Evolutionary conservation across 2,888 invertebrate species (phyloP), one percentile per base, ranked within the genome.

Genomic region (Scrobipalpa costella): DNA sequence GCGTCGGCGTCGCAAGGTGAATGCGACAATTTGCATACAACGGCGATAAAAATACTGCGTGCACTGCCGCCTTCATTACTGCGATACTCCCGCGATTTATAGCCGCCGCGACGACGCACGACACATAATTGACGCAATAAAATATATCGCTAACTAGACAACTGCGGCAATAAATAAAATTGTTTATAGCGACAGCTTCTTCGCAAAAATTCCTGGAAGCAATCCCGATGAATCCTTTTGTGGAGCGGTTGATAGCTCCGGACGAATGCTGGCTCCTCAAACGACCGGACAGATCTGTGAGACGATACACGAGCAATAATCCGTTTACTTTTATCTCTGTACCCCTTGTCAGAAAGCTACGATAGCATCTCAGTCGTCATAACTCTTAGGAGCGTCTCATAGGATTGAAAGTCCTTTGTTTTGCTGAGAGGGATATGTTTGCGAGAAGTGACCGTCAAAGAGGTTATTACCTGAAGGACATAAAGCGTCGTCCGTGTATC

Each of bases 401-500:
- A 84, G 62, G 67, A 74, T 69, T 65, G 13, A 75, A 44, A 66
- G 17, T 69, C 0, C 44, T 0, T 1, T 5, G 59, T 36, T 15
- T 15, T 5, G 9, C 19, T 21, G 52, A 33, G n/a, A 9, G 9
- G 9, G 17, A 44, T 63, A 63, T 67, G 49, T 40, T 69, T 62
- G 80, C 60, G 17, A 70, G 72, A 73, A 72, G 72, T 82, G 85
- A 84, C 84, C 82, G 85, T 88, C 89, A 88, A 88, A 88, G 89
- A 87, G 85, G 90, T 90, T 90, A 90, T 89, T 90, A 90, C 90
- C 90, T 90, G 90, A 85, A 87, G 82, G 85, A 86, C 80, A 88
- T 90, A 87, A 85, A 86, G 83, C 74, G 73, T 61, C 65, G 27
- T 67, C 64, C 65, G 68, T 52, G 55, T 55, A 55, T 55, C 55